Conservation (phyloP, 2,888 invertebrate genomes). For the Eupithecia pulchellata region DNA sequence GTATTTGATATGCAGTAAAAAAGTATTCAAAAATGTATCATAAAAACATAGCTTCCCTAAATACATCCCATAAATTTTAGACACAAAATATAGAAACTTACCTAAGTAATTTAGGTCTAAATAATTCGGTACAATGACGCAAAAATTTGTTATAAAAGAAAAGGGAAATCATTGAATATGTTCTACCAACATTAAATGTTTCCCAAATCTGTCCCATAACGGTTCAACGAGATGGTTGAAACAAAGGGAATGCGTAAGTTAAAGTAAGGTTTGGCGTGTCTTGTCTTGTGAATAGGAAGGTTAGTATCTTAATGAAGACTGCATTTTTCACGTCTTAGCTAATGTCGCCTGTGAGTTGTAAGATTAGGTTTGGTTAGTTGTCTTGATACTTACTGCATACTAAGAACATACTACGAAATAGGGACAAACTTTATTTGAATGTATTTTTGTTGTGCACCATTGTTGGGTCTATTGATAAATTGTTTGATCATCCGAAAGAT, state of each 20-base stretch:
- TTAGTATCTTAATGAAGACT: constrained; percentile 81
- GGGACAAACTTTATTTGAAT: background rate
- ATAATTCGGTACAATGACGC: background rate
- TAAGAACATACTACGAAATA: constrained; percentile 45
- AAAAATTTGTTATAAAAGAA: background rate
- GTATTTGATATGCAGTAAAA: constrained; percentile 38
- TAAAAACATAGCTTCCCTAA: background rate
- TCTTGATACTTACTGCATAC: constrained; percentile 52
- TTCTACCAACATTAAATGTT: constrained; percentile 5
- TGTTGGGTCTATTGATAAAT: background rate
- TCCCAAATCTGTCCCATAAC: background rate
- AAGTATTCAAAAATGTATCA: constrained; percentile 1
- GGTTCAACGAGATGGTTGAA: background rate
- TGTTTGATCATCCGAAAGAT: background rate
- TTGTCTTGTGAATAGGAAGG: constrained; percentile 70
- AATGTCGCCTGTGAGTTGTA: constrained; percentile 71
- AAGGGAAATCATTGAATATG: constrained; percentile 13
- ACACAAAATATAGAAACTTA: background rate
- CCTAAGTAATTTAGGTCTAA: background rate
- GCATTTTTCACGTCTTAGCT: constrained; percentile 79
- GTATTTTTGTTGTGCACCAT: background rate
- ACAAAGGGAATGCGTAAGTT: constrained; percentile 20
- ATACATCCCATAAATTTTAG: background rate
- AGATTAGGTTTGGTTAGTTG: constrained; percentile 62
- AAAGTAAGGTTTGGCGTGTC: constrained; percentile 63